These are phyloP conservation scores for Amblyopsis rosae DNA, from an alignment of 2,113 vertebrate species.

Conservation along the genomic window DNA sequence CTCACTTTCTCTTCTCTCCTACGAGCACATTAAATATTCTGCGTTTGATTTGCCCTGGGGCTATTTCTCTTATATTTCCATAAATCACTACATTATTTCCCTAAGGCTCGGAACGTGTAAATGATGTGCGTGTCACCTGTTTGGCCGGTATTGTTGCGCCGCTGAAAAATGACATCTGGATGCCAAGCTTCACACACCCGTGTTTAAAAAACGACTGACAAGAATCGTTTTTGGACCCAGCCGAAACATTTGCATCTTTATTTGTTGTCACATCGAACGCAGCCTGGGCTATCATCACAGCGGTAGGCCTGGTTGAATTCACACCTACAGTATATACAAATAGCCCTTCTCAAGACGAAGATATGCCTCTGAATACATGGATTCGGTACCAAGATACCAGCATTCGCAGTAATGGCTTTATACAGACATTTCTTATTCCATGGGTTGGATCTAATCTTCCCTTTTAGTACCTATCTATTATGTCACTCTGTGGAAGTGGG, in stretches of 20 bases:
- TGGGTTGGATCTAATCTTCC: slow-evolving; percentile 45
- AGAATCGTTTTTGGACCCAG: slow-evolving; percentile 26
- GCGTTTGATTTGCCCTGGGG: slow-evolving; percentile 68
- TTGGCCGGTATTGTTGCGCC: slow-evolving; percentile 52
- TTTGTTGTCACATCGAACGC: slow-evolving; percentile 42
- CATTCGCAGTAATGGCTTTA: slow-evolving; percentile 45
- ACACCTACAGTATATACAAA: slow-evolving; percentile 19
- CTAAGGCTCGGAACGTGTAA: slow-evolving; percentile 52
- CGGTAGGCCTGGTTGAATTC: background rate
- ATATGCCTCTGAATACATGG: slow-evolving; percentile 29
- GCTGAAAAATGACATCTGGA: slow-evolving; percentile 40
- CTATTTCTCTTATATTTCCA: slow-evolving; percentile 69
- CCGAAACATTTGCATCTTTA: slow-evolving; percentile 45
- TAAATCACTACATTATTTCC: slow-evolving; percentile 66
- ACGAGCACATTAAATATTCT: slow-evolving; percentile 67
- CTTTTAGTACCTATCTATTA: slow-evolving; percentile 40
- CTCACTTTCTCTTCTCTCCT: slow-evolving; percentile 2
- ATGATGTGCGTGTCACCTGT: slow-evolving; percentile 62
- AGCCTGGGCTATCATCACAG: background rate
- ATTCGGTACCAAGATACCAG: slow-evolving; percentile 47
- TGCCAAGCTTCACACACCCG: slow-evolving; percentile 21
- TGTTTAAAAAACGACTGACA: slow-evolving; percentile 34
- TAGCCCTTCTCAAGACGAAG: slow-evolving; percentile 23
- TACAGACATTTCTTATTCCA: slow-evolving; percentile 25
- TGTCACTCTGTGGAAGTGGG: slow-evolving; percentile 33